phyloP scores from a whole-genome alignment of 1,140 invertebrate species.

The Lepidotrigona ventralis region DNA sequence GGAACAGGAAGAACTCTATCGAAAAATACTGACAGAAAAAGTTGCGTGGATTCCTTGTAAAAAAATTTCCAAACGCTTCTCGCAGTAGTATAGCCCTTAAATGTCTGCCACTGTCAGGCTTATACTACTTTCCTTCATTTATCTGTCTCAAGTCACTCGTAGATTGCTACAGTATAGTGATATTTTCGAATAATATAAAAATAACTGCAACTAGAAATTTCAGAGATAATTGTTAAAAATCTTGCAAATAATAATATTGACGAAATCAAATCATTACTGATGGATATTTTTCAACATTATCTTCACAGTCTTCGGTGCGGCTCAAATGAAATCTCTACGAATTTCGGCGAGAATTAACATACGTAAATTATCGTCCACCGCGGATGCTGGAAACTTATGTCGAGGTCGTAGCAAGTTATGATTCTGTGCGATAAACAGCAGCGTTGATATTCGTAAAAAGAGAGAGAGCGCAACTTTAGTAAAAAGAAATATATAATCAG shows the following conservation, averaged over 20 bases:
- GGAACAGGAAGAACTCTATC: neutral
- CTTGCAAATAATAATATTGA: neutral
- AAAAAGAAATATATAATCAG: neutral
- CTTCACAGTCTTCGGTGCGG: too few species aligned
- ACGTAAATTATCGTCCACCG: neutral
- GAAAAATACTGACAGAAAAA: neutral
- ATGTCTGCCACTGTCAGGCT: neutral
- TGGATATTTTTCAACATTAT: neutral
- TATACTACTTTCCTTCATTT: neutral
- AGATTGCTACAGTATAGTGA: neutral
- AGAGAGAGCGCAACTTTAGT: neutral
- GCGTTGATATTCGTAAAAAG: neutral
- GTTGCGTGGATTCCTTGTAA: neutral
- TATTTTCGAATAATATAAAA: neutral
- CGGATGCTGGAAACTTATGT: neutral
- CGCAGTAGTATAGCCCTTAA: neutral
- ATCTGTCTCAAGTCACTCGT: neutral
- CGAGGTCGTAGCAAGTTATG: neutral
- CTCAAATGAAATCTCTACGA: neutral
- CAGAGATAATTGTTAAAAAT: neutral
- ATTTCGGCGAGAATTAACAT: neutral
- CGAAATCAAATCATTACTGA: neutral
- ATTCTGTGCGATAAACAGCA: neutral
- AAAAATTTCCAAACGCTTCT: neutral
- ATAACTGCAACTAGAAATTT: neutral